Base-by-base conservation (phyloP, 37 sponge, comb jelly and placozoan species). In the Tethya wilhelma region DNA sequence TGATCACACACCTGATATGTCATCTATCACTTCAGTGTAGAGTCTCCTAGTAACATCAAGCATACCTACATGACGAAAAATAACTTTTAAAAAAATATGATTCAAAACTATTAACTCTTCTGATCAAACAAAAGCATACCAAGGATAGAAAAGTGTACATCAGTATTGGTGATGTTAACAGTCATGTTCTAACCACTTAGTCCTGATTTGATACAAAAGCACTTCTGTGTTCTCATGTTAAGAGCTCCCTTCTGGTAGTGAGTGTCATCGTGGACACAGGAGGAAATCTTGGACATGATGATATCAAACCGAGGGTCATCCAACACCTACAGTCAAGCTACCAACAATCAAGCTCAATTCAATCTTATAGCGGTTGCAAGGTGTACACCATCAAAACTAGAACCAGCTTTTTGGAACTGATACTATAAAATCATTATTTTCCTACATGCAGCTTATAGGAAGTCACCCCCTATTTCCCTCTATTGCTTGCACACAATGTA, bases 211-310 rank as follows among this genome's bases (percentile, higher is more conserved):
- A 99, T 89, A 28, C 97, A 96, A 81, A 99, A 99, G 69, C 99
- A 99, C 44, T 94, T 99, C 81, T 99, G 99, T 74, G 99, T 93
- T 30, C 91, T 63, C 91, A 93, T 94, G 84, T 99, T 92, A 22
- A 99, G 84, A 26, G 99, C 76, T 32, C 99, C 97, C 59, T 94
- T 94, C 67, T 96, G 91, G 75, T 90, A 92, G 34, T 86, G 89
- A 2, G 99, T 94, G 70, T 96, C 95, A 69, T 94, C 97, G 73
- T 99, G 97, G 41, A 99, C 87, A 12, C 96, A 87, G 29, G 71
- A 41, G 14, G 79, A 28, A 43, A 97, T 94, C 36, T 86, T 81
- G 70, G 84, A 83, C 2, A 75, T 36, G 64, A 97, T 82, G 39
- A 58, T 41, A 25, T 60, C 42, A 57, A 94, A 94, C 2, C 95